Percentiles rank a stretch among this genome's conserved stretches.
Conservation (phyloP, 2,797 vertebrate species). For the Melanotaenia boesemani region DNA sequence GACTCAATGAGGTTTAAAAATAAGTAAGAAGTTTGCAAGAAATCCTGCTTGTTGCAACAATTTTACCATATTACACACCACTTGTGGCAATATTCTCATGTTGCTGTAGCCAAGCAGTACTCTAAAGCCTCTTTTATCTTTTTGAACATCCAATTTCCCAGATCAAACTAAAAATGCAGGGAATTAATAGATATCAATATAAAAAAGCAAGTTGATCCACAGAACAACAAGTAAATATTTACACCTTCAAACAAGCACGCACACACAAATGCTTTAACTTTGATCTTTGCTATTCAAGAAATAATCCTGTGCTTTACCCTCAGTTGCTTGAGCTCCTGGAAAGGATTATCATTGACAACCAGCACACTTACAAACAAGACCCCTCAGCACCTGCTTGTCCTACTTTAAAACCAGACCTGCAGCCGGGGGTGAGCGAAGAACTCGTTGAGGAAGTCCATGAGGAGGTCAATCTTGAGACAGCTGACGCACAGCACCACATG, state of each 20-base stretch:
- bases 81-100: neutral
- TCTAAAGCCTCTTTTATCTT: neutral
- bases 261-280: conserved; percentile 46
- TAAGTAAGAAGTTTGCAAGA: neutral
- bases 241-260: conserved; percentile 38
- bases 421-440: conserved; percentile 88
- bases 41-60: neutral
- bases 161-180: neutral
- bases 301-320: conserved; percentile 69
- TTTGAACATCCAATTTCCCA: neutral
- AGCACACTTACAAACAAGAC: conserved; percentile 18
- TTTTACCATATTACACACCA: neutral
- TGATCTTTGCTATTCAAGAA: conserved; percentile 53
- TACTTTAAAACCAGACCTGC: conserved; percentile 76
- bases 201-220: conserved; percentile 9
- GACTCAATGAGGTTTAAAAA: neutral
- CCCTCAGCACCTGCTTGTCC: conserved; percentile 19
- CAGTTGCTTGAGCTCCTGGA: conserved; percentile 50
- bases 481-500: conserved; percentile 89
- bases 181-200: neutral
- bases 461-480: conserved; percentile 88
- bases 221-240: conserved; percentile 14
- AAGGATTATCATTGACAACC: conserved; percentile 69
- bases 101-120: neutral
- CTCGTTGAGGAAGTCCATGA: conserved; percentile 90